Percentiles rank a stretch among this genome's conserved stretches.
These are phyloP conservation scores for Parazoanthus darwini DNA, from an alignment of 92 coral and sea anemone species.

Conservation along the genomic window DNA sequence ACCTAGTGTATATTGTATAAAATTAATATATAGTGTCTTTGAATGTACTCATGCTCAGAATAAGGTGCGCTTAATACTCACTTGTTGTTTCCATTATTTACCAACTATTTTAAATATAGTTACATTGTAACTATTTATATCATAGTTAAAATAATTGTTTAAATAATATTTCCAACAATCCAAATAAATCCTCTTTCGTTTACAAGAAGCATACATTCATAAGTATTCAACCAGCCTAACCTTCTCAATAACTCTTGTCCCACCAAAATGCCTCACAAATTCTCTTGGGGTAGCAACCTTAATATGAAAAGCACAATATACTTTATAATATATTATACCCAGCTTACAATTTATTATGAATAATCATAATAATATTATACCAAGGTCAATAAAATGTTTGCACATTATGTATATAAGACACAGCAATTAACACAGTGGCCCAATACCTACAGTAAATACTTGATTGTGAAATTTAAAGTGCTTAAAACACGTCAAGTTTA, in stretches of 20 bases:
- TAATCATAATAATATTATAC: background rate
- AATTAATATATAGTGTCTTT: background rate
- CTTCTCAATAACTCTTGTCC: conserved; percentile 92
- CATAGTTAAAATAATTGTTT: no score
- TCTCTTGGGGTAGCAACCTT: conserved; percentile 98
- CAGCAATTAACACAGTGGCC: no score
- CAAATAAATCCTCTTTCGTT: background rate
- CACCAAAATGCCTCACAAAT: conserved; percentile 93
- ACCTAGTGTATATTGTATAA: background rate
- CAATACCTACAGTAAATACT: no score
- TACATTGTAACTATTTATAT: no score
- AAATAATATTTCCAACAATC: no score
- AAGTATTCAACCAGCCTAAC: conserved; percentile 19
- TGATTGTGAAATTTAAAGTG: no score
- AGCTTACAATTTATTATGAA: background rate
- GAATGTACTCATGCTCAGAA: background rate
- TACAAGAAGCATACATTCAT: background rate
- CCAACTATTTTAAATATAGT: no score
- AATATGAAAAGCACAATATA: no score
- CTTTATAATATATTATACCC: no score
- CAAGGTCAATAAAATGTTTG: background rate
- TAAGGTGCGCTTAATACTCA: background rate
- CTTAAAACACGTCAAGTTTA: no score
- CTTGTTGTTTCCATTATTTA: background rate
- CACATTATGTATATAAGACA: background rate